Conservation (phyloP, 30 jellyfish, hydroid and myxozoan species). For the Turritopsis rubra region DNA sequence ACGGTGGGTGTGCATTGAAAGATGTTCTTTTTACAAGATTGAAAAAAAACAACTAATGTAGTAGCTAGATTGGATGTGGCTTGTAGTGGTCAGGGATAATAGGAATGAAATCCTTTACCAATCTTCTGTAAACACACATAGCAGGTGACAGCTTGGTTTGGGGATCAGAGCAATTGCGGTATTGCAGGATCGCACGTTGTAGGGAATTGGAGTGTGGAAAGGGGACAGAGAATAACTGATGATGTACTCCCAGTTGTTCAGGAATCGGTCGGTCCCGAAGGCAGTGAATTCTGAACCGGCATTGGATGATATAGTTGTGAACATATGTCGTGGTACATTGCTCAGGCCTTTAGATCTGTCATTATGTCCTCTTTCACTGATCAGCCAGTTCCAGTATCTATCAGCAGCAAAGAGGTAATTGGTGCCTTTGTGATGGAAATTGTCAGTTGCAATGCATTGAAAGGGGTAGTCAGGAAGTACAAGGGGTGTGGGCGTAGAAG, state of each 20-base stretch:
- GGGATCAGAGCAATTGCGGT: constrained; percentile 22
- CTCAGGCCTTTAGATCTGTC: constrained; percentile 7
- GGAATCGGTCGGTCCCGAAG: not conserved
- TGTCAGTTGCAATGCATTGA: not conserved
- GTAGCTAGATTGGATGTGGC: constrained; percentile 35
- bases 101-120: constrained; percentile 26
- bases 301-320: constrained; percentile 11
- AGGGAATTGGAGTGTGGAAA: constrained; percentile 5
- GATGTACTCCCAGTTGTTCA: constrained; percentile 23
- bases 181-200: constrained; percentile 20
- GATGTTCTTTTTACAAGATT: constrained; percentile 11
- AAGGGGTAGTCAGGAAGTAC: not conserved
- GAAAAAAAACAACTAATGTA: constrained; percentile 7
- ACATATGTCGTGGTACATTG: not conserved
- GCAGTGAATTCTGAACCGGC: constrained; percentile 16
- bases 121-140: constrained; percentile 19
- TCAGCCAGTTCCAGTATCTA: constrained; percentile 12
- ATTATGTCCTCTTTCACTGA: constrained; percentile 5
- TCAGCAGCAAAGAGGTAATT: constrained; percentile 10
- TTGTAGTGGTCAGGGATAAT: constrained; percentile 29
- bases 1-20: constrained; percentile 18
- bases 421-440: constrained; percentile 3
- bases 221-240: constrained; percentile 14
- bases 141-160: not conserved
- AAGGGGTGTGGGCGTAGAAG: not conserved